Evolutionary conservation across 2,888 invertebrate genomes (phyloP).

Genomic region (Limnephilus lunatus): DNA sequence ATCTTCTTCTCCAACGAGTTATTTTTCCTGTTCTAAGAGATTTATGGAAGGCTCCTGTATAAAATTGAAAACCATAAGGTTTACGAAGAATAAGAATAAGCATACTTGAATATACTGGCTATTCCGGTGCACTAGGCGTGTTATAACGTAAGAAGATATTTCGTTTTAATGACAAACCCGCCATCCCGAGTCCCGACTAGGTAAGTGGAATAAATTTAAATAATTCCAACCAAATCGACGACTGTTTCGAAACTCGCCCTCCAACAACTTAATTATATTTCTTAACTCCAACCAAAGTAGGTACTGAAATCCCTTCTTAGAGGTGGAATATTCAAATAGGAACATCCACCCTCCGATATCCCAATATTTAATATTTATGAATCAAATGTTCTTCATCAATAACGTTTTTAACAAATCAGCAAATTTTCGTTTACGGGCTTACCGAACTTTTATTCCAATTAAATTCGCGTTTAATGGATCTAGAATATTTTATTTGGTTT

Average conservation of each 20-base stretch:
- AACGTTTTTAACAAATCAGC: slow-evolving; percentile 2
- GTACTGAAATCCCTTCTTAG: not conserved
- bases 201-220: not conserved
- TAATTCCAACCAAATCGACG: not conserved
- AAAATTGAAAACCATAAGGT: not conserved
- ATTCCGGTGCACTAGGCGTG: not conserved
- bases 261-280: slow-evolving; percentile 2
- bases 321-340: not conserved
- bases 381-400: not conserved
- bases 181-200: not conserved
- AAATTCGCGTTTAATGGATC: not conserved
- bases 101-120: not conserved
- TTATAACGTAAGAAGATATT: not conserved
- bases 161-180: not conserved
- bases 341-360: not conserved
- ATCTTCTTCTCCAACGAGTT: too few relatives aligned
- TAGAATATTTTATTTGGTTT: not conserved
- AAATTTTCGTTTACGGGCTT: not conserved
- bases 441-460: not conserved
- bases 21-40: too few relatives aligned
- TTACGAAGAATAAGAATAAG: not conserved
- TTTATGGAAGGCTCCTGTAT: too few relatives aligned
- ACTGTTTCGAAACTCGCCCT: not conserved
- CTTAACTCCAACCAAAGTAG: not conserved
- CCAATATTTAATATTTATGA: not conserved